Conservation (phyloP, 1,140 invertebrate genomes). For the Mylabris phalerata region DNA sequence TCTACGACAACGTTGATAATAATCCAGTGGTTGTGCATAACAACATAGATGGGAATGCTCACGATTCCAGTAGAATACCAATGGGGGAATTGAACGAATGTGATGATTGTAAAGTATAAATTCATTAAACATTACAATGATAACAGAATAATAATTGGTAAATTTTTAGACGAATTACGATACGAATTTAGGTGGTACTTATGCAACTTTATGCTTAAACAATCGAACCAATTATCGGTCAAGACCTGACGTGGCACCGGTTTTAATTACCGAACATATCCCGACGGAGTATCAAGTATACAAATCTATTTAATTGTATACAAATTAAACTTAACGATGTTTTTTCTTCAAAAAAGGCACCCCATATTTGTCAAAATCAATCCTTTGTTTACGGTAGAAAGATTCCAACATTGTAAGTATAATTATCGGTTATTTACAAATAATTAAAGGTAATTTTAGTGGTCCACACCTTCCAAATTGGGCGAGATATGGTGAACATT, state of each 20-base stretch:
- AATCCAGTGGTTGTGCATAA: neutral
- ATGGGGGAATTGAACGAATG: slow-evolving; percentile 56
- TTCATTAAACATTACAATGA: neutral
- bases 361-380: slow-evolving; percentile 63
- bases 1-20: too few species aligned
- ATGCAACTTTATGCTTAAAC: slow-evolving; percentile 58
- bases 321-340: slow-evolving; percentile 19
- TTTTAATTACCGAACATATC: slow-evolving; percentile 49
- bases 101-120: slow-evolving; percentile 62
- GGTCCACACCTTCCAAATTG: slow-evolving; percentile 75
- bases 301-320: neutral
- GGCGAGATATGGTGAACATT: slow-evolving; percentile 77
- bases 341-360: slow-evolving; percentile 43
- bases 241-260: slow-evolving; percentile 44
- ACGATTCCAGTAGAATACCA: slow-evolving; percentile 43
- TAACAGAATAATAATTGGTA: neutral
- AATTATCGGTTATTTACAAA: neutral
- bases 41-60: slow-evolving; percentile 41
- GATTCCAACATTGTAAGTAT: slow-evolving; percentile 62
- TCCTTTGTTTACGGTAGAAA: slow-evolving; percentile 56
- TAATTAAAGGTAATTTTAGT: slow-evolving; percentile 47
- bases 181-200: slow-evolving; percentile 55
- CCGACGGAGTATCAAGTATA: slow-evolving; percentile 54
- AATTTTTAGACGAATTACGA: slow-evolving; percentile 63
- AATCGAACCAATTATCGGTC: slow-evolving; percentile 44